Percentiles rank a stretch among this genome's conserved stretches.
phyloP scores from a whole-genome alignment of 2,113 vertebrate species.

The Prunella himalayana region DNA sequence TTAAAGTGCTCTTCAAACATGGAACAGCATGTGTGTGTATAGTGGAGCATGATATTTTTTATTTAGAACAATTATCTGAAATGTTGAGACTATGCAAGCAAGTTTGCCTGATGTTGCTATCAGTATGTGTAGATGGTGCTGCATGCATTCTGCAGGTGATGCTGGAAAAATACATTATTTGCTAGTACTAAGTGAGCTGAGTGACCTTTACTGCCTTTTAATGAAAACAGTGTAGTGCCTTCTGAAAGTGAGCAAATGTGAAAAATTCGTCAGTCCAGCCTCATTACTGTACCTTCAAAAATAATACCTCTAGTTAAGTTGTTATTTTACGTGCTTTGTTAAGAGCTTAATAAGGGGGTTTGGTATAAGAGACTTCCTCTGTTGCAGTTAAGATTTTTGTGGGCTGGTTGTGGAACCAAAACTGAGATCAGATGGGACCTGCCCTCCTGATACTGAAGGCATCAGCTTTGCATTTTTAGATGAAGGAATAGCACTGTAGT shows the following conservation, averaged over 20 bases:
- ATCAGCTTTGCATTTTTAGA: not conserved
- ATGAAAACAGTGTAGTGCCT: not conserved
- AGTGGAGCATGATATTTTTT: not conserved
- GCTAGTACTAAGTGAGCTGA: not conserved
- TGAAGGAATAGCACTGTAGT: accelerated
- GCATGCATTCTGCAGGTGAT: not conserved
- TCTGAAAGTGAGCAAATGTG: not conserved
- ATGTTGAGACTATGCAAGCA: not conserved
- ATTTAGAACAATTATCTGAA: not conserved
- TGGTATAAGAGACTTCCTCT: not conserved
- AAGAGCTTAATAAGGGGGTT: not conserved
- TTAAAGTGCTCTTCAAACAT: not conserved
- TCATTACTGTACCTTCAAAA: not conserved
- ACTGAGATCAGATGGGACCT: not conserved
- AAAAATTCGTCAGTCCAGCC: accelerated
- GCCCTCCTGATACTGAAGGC: not conserved
- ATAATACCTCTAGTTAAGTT: not conserved
- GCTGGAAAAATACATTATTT: not conserved
- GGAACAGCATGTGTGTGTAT: accelerated
- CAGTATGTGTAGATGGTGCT: not conserved
- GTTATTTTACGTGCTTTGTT: not conserved
- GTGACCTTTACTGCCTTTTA: not conserved
- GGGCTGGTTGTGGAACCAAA: not conserved
- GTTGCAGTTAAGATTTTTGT: not conserved
- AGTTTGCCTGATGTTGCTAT: not conserved